A percentile compares a stretch with the other conserved stretches of the same genome.
Conservation (phyloP, 2,113 vertebrate species). For the Daboia siamensis region DNA sequence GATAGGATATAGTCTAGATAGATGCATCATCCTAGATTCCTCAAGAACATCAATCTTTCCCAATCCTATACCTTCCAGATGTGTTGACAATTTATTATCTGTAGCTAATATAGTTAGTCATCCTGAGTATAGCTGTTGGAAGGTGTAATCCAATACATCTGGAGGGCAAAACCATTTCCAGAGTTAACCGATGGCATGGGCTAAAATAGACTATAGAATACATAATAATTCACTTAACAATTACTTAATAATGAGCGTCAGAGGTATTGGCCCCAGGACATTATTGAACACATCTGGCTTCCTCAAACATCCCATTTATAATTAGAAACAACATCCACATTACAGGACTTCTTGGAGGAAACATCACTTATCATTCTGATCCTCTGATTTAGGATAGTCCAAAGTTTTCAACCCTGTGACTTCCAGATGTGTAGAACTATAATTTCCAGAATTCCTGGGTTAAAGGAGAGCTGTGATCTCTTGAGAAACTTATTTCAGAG, state of each 20-base stretch:
- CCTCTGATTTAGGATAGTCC: not conserved
- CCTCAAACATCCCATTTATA: not conserved
- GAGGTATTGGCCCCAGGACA: not conserved
- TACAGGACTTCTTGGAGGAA: not conserved
- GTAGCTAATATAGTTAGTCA: not conserved
- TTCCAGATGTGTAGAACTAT: not conserved
- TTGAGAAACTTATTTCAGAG: not conserved
- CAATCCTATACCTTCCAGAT: not conserved
- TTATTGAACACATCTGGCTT: not conserved
- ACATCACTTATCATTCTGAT: not conserved
- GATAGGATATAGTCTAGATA: not conserved
- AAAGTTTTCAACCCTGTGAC: not conserved
- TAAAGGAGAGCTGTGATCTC: not conserved
- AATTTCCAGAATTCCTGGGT: not conserved
- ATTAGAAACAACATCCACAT: not conserved
- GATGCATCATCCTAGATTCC: not conserved
- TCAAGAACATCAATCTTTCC: not conserved
- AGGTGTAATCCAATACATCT: not conserved
- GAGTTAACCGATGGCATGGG: not conserved
- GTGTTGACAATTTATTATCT: not conserved
- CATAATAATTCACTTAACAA: not conserved
- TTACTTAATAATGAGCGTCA: not conserved
- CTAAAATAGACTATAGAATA: not conserved
- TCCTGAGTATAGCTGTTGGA: not conserved
- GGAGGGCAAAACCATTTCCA: constrained; percentile 1